phyloP scores from a whole-genome alignment of 2,888 invertebrate species.

The Chironomus riparius region DNA sequence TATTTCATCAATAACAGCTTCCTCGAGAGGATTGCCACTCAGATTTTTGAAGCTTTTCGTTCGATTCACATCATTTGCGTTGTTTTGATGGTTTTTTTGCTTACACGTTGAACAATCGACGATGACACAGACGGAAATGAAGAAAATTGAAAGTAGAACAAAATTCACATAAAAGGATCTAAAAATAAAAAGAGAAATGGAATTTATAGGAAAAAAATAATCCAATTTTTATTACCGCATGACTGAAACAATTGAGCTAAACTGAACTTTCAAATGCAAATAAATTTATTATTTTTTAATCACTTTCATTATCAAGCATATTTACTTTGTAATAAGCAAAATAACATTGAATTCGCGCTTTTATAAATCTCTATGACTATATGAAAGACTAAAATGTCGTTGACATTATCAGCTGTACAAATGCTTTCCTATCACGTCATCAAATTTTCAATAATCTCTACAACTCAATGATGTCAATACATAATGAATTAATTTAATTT shows the following conservation, averaged over 20 bases:
- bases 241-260: background rate
- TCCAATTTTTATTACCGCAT: background rate
- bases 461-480: too few relatives aligned
- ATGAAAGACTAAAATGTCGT: too few relatives aligned
- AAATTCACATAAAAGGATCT: background rate
- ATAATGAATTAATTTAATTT: too few relatives aligned
- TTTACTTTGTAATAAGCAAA: background rate
- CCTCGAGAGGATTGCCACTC: conserved; percentile 3
- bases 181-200: background rate
- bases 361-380: too few relatives aligned
- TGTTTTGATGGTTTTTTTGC: background rate
- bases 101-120: background rate
- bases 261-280: background rate
- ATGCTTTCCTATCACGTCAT: too few relatives aligned
- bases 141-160: background rate
- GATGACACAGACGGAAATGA: background rate
- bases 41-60: conserved; percentile 7
- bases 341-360: background rate
- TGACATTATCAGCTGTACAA: too few relatives aligned
- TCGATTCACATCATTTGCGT: conserved; percentile 5
- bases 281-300: background rate
- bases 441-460: too few relatives aligned
- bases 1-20: conserved; percentile 8
- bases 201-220: background rate
- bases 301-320: background rate